Evolutionary conservation across 2,113 vertebrate genomes (phyloP), one percentile per base, ranked within the genome.

Genomic region (Psettodes erumei): DNA sequence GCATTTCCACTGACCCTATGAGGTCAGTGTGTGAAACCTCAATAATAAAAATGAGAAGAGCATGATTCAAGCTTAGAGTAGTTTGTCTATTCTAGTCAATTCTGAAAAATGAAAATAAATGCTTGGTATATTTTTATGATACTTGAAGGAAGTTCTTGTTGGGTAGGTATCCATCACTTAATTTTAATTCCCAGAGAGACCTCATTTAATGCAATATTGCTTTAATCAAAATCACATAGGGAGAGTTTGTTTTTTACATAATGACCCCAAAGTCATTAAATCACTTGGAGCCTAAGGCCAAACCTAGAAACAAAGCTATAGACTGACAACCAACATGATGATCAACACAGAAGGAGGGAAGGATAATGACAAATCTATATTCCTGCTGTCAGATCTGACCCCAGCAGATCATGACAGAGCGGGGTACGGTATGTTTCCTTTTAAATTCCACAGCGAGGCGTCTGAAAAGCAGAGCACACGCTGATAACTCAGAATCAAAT

Each of bases 351-450:
- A 72, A 2, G 15, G 10, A 75, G 25, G 53, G 67, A 66, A 40
- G 23, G 19, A 60, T 18, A 62, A 68, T 53, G 63, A 45, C 13
- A 13, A 35, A 53, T 64, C 25, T 47, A 5, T 3, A 33, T n/a
- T 33, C 16, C 37, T 28, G 30, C n/a, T 65, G 51, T 65, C 43
- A 48, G 50, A 42, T 83, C 19, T 62, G 30, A 66, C 59, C 45
- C 65, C 13, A 18, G 69, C 33, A 50, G 54, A 37, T 75, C 37
- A 42, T 51, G 18, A 16, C 21, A 33, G 62, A 48, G 7, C 0
- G 0, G 50, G n/a, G n/a, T n/a, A n/a, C n/a, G 5, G 16, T 48
- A 51, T 0, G 3, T 35, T 75, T 66, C 47, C 13, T 33, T 71
- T 40, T 8, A 68, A 10, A 58, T 48, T 61, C 45, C 18, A 6